Percentiles rank a stretch among this genome's conserved stretches.
Evolutionary conservation across 2,797 vertebrate species (phyloP).

Genomic region (Cryptoprocta ferox): DNA sequence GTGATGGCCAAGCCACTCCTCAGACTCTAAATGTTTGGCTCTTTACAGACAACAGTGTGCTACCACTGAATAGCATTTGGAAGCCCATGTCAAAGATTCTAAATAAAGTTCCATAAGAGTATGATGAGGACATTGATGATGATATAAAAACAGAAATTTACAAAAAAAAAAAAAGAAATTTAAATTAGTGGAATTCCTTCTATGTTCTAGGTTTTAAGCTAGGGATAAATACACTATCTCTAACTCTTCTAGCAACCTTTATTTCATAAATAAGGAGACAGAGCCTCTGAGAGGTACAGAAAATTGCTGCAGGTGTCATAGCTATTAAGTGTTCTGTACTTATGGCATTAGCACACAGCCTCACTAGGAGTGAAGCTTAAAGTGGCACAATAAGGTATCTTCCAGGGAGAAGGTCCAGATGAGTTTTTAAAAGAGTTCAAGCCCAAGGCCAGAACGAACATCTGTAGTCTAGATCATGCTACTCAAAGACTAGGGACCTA

Average conservation of each 20-base stretch:
- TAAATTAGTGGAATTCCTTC: background rate
- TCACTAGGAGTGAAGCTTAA: background rate
- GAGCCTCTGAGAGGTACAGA: background rate
- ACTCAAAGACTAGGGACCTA: background rate
- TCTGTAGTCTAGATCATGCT: background rate
- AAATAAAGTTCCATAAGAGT: background rate
- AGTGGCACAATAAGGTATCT: slow-evolving; percentile 40
- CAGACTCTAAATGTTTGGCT: slow-evolving; percentile 16
- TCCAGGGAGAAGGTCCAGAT: background rate
- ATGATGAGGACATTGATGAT: background rate
- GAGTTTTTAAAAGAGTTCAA: slow-evolving; percentile 39
- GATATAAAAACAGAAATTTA: slow-evolving; percentile 33
- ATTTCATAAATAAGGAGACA: slow-evolving; percentile 35
- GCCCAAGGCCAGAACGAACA: background rate
- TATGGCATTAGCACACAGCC: background rate
- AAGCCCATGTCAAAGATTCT: slow-evolving; percentile 15
- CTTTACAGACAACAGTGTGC: background rate
- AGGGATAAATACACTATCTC: background rate
- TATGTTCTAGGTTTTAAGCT: slow-evolving; percentile 30
- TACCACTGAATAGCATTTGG: slow-evolving; percentile 6
- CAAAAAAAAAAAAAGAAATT: slow-evolving; percentile 41
- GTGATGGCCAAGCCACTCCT: slow-evolving; percentile 26
- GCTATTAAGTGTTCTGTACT: background rate
- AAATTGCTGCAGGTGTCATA: background rate
- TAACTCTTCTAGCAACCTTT: slow-evolving; percentile 47